phyloP scores from a whole-genome alignment of 2,113 vertebrate genomes.

The Miniopterus natalensis region DNA sequence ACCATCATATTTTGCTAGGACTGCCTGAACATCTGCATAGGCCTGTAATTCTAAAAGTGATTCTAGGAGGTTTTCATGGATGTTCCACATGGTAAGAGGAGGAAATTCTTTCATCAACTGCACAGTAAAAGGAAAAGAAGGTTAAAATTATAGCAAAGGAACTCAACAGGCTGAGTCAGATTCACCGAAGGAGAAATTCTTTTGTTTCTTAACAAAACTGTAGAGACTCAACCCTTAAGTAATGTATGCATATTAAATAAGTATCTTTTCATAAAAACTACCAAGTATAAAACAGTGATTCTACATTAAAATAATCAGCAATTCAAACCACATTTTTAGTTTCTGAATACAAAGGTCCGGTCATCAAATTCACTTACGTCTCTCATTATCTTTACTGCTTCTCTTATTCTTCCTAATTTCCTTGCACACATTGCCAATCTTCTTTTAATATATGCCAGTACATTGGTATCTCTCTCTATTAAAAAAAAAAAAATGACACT shows the following conservation, averaged over 20 bases:
- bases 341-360: slow-evolving; percentile 19
- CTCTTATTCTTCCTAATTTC: slow-evolving; percentile 97
- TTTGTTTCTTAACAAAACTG: slow-evolving; percentile 60
- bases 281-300: slow-evolving; percentile 45
- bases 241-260: slow-evolving; percentile 26
- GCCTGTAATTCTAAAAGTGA: slow-evolving; percentile 98
- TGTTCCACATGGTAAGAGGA: slow-evolving; percentile 98
- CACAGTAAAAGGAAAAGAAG: slow-evolving; percentile 75
- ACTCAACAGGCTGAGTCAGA: slow-evolving; percentile 25
- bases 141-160: slow-evolving; percentile 66
- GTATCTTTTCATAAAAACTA: slow-evolving; percentile 48
- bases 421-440: slow-evolving; percentile 99
- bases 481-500: slow-evolving; percentile 64
- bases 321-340: slow-evolving; percentile 52
- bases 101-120: slow-evolving; percentile 99
- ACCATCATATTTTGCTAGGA: slow-evolving; percentile 99
- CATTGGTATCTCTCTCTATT: slow-evolving; percentile 97
- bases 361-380: slow-evolving; percentile 92
- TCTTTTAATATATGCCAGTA: slow-evolving; percentile 97
- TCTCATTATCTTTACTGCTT: slow-evolving; percentile 99
- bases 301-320: slow-evolving; percentile 60
- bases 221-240: slow-evolving; percentile 32
- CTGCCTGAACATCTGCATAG: slow-evolving; percentile 99
- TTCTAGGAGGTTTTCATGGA: slow-evolving; percentile 99
- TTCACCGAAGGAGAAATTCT: slow-evolving; percentile 63